Evolutionary conservation across 1,140 invertebrate species (phyloP).

Genomic region (Nilaparvata lugens): DNA sequence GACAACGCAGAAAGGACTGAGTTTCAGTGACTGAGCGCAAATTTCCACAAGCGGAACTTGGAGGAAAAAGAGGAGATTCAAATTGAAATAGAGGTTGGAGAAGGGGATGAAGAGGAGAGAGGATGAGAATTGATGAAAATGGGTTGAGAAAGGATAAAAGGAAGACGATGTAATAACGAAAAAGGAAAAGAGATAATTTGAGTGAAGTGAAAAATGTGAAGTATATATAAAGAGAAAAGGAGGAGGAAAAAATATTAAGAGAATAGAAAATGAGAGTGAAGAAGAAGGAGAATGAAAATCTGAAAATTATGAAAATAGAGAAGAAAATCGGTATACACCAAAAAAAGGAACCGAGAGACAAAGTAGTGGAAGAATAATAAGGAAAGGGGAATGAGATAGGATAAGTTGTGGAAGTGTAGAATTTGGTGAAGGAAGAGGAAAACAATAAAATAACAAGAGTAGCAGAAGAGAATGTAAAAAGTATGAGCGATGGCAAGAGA

Average conservation of each 20-base stretch:
- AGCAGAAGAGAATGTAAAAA: conserved; percentile 10
- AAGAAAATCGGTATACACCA: conserved; percentile 19
- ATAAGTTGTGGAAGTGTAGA: conserved; percentile 1
- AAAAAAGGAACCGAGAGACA: conserved; percentile 17
- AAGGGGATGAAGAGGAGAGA: no score
- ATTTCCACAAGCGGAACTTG: no score
- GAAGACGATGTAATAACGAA: no score
- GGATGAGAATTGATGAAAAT: no score
- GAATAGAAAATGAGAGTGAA: conserved; percentile 19
- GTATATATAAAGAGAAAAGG: no score
- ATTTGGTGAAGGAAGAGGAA: conserved; percentile 9
- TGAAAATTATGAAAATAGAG: conserved; percentile 15
- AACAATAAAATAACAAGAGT: conserved; percentile 9
- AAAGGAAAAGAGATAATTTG: no score
- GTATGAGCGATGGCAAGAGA: neutral
- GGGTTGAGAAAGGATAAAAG: no score
- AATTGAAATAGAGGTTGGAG: no score
- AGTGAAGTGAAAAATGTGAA: no score
- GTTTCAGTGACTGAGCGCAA: neutral
- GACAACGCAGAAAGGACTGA: neutral
- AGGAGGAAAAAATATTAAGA: no score
- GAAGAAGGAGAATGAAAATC: neutral
- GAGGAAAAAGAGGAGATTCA: no score
- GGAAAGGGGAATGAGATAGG: conserved; percentile 11
- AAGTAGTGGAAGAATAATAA: conserved; percentile 4